These are phyloP conservation scores for Zaprionus davidi DNA, from an alignment of 1,140 invertebrate genomes.

Conservation along the genomic window DNA sequence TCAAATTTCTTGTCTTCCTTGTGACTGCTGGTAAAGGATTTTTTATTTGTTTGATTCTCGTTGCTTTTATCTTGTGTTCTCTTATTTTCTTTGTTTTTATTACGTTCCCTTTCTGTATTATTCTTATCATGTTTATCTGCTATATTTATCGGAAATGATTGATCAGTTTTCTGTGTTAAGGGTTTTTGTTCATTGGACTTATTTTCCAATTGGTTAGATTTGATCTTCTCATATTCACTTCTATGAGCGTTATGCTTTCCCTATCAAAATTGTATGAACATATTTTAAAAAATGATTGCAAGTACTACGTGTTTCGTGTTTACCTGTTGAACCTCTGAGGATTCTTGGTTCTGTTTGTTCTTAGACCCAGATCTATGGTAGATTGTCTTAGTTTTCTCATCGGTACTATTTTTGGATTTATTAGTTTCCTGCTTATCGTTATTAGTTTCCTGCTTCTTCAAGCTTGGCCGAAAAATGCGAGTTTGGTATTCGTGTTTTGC, in stretches of 20 bases:
- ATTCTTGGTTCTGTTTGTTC: neutral
- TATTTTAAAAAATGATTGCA: neutral
- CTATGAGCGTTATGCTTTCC: neutral
- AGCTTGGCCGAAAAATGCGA: neutral
- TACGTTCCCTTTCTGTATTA: neutral
- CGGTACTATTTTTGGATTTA: neutral
- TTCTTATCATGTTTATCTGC: neutral
- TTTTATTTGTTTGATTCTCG: neutral
- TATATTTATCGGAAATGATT: neutral
- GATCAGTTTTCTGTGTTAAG: neutral
- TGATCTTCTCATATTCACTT: neutral
- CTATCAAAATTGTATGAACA: neutral
- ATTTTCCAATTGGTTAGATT: neutral
- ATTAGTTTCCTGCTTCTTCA: neutral
- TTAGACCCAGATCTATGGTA: neutral
- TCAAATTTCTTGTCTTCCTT: neutral
- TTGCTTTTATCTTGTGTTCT: neutral
- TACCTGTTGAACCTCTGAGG: neutral
- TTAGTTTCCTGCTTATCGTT: neutral
- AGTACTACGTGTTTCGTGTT: neutral
- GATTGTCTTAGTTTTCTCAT: neutral
- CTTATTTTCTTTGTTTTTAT: neutral
- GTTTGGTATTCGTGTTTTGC: neutral
- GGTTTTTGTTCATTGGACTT: neutral
- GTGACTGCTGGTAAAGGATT: neutral